phyloP scores from a whole-genome alignment of 1,140 invertebrate genomes.

The Ruditapes philippinarum region DNA sequence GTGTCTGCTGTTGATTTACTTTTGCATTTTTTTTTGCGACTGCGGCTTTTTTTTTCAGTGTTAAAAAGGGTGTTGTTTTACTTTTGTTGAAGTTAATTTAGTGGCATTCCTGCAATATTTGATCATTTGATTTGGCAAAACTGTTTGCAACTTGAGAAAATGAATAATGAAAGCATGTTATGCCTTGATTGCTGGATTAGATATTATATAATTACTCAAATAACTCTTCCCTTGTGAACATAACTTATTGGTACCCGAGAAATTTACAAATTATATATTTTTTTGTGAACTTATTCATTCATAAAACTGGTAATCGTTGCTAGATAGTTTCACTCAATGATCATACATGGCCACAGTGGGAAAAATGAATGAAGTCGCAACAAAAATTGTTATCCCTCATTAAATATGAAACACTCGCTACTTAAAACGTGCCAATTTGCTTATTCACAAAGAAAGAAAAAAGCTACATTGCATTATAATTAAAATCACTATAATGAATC shows the following conservation, averaged over 20 bases:
- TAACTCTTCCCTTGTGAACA: neutral
- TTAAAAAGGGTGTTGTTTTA: no score
- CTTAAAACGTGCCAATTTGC: neutral
- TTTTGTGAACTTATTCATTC: neutral
- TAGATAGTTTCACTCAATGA: conserved; percentile 18
- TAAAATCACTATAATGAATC: no score
- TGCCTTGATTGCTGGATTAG: neutral
- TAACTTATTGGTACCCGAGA: neutral
- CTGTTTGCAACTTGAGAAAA: no score
- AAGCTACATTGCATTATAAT: no score
- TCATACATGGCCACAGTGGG: neutral
- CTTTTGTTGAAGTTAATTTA: no score
- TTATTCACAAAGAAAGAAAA: no score
- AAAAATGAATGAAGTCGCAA: conserved; percentile 26
- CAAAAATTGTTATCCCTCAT: neutral
- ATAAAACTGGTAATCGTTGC: neutral
- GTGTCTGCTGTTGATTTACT: no score
- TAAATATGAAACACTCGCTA: conserved; percentile 4
- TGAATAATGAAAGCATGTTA: no score
- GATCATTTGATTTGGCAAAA: no score
- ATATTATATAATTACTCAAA: neutral
- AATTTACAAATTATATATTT: conserved; percentile 9
- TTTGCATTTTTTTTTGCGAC: no score
- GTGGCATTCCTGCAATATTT: no score
- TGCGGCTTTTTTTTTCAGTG: no score